Percentiles rank a stretch among this genome's conserved stretches.
These are phyloP conservation scores for Spisula solida DNA, from an alignment of 2,888 invertebrate species.

Conservation along the genomic window DNA sequence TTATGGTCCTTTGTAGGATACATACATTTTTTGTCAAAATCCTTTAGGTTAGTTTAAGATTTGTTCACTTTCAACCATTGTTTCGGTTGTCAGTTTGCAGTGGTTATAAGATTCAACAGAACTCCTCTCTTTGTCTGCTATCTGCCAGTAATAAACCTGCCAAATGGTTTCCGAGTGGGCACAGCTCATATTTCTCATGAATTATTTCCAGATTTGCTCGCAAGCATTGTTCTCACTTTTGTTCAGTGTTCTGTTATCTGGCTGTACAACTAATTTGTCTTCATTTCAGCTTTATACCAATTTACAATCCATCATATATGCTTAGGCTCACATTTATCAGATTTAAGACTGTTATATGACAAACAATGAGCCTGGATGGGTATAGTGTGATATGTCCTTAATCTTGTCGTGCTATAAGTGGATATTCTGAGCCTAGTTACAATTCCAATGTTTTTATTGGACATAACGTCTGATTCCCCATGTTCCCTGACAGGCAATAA, in stretches of 20 bases:
- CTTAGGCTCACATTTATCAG: conserved; percentile 13
- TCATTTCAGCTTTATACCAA: conserved; percentile 8
- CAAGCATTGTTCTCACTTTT: not conserved
- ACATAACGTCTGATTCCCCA: conserved; percentile 27
- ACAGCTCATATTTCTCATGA: no score
- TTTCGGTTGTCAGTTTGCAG: no score
- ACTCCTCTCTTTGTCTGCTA: no score
- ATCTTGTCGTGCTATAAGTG: conserved; percentile 18
- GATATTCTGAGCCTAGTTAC: conserved; percentile 15
- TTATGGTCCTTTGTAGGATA: no score
- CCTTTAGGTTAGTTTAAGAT: no score
- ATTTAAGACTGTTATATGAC: conserved; percentile 17
- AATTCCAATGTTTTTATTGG: conserved; percentile 7
- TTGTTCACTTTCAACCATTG: no score
- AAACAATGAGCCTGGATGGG: not conserved
- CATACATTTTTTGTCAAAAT: no score
- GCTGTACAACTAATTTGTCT: not conserved
- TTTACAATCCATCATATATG: not conserved
- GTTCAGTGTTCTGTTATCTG: not conserved
- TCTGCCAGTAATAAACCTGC: no score
- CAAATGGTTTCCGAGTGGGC: no score
- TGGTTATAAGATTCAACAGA: no score
- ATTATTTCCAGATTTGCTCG: no score
- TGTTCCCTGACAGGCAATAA: conserved; percentile 34
- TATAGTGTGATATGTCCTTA: conserved; percentile 15